These are phyloP conservation scores for Nymphicus hollandicus DNA, from an alignment of 2,113 vertebrate genomes.

Conservation along the genomic window DNA sequence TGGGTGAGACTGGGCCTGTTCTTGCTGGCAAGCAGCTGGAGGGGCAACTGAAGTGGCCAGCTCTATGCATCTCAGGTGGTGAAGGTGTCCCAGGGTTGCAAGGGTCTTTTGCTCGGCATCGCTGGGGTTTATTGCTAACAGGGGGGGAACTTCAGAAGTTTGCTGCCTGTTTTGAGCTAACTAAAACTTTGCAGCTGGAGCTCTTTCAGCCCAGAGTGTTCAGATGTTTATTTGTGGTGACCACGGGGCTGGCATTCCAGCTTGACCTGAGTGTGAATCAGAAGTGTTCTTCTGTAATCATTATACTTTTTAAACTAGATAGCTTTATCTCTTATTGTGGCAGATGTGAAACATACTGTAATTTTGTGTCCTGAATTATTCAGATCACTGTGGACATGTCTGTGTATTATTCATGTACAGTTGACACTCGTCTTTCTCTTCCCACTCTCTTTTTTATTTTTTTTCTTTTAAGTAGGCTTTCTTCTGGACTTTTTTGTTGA, in stretches of 20 bases:
- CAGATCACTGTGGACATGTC: neutral
- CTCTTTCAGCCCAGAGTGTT: slow-evolving; percentile 3
- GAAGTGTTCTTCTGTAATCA: slow-evolving; percentile 4
- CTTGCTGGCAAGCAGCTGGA: neutral
- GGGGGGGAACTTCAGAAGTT: neutral
- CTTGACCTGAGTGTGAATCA: neutral
- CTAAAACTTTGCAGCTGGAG: slow-evolving; percentile 8
- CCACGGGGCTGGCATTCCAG: neutral
- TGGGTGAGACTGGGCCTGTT: accelerated
- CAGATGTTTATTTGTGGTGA: neutral
- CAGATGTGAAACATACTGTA: slow-evolving; percentile 42
- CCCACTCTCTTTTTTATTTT: neutral
- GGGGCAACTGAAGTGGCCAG: too few species aligned
- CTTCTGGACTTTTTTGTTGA: neutral
- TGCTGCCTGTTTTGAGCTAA: neutral
- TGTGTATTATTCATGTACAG: neutral
- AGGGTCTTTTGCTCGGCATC: neutral
- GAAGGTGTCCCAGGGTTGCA: neutral
- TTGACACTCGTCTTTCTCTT: neutral
- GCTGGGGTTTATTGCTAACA: neutral
- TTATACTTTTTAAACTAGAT: slow-evolving; percentile 11
- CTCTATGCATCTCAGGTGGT: neutral
- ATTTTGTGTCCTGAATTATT: slow-evolving; percentile 51
- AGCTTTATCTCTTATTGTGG: slow-evolving; percentile 23
- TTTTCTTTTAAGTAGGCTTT: neutral